Evolutionary conservation across 92 coral and sea anemone species (phyloP).

Genomic region (Siderastrea radians): DNA sequence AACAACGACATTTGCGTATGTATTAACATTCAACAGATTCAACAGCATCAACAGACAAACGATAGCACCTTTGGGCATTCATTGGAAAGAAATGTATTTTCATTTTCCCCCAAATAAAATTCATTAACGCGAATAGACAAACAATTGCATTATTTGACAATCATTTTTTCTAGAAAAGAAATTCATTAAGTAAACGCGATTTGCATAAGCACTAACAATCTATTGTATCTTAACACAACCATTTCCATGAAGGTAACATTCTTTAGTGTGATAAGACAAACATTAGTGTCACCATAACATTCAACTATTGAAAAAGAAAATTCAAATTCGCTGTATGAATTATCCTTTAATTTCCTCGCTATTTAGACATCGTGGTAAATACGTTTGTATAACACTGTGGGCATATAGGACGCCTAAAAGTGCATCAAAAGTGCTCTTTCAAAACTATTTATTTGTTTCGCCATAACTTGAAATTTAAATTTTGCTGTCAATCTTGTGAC

Average conservation of each 20-base stretch:
- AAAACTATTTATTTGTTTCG: no score
- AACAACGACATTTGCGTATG: conserved; percentile 27
- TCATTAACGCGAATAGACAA: conserved; percentile 54
- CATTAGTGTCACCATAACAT: not conserved
- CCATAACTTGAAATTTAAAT: no score
- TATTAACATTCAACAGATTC: conserved; percentile 30
- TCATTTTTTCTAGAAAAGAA: conserved; percentile 49
- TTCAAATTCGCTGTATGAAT: conserved; percentile 23
- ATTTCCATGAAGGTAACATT: conserved; percentile 58
- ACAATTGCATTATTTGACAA: conserved; percentile 55
- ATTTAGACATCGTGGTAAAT: conserved; percentile 39
- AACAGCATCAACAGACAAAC: conserved; percentile 51
- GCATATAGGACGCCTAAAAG: no score
- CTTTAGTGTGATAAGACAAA: conserved; percentile 45
- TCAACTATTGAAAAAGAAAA: conserved; percentile 16
- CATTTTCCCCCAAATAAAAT: conserved; percentile 51
- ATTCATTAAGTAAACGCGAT: conserved; percentile 33
- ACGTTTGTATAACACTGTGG: conserved; percentile 27
- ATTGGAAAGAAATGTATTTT: conserved; percentile 41
- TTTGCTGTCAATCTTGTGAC: no score
- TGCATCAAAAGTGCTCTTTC: no score
- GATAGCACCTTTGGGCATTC: conserved; percentile 19
- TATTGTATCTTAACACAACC: conserved; percentile 42
- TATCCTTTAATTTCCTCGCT: conserved; percentile 25
- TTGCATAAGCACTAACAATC: conserved; percentile 58